A percentile compares a stretch with the other conserved stretches of the same genome.
phyloP scores from a whole-genome alignment of 2,888 invertebrate species.

The Diploptera punctata region DNA sequence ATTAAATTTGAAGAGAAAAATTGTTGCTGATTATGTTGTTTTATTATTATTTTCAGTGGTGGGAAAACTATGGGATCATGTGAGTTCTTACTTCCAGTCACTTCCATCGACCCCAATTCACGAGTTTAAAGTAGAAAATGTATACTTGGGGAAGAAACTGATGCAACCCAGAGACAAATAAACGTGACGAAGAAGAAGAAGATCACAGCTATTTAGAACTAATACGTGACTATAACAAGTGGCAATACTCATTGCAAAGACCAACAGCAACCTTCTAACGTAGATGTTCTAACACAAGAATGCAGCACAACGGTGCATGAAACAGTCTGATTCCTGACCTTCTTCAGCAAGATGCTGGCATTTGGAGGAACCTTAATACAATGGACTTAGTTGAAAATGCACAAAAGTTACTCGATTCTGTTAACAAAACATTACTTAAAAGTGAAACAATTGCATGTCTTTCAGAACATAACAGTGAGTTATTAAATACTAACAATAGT shows the following conservation, averaged over 20 bases:
- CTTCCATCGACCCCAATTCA: constrained; percentile 40
- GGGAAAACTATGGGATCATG: constrained; percentile 58
- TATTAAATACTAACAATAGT: no score
- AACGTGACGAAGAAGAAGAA: constrained; percentile 18
- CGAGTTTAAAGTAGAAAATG: constrained; percentile 36
- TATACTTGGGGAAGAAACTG: constrained; percentile 40
- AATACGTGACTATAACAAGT: constrained; percentile 54
- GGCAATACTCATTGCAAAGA: no score
- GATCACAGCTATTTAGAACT: constrained; percentile 55
- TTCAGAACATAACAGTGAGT: no score
- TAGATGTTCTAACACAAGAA: no score
- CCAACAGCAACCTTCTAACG: no score
- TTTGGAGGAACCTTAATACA: constrained; percentile 41
- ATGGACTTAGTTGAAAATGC: constrained; percentile 55
- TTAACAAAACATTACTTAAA: constrained; percentile 54
- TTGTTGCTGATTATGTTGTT: no score
- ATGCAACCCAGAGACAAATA: no score
- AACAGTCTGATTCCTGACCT: no score
- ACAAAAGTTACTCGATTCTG: constrained; percentile 55
- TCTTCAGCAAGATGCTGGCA: constrained; percentile 6
- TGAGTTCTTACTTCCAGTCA: constrained; percentile 49
- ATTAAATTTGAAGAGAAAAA: no score
- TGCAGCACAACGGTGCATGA: no score
- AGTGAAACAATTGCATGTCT: constrained; percentile 50
- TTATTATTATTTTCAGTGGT: constrained; percentile 49